phyloP scores from a whole-genome alignment of 2,888 invertebrate genomes.

The Melanostoma mellinum region DNA sequence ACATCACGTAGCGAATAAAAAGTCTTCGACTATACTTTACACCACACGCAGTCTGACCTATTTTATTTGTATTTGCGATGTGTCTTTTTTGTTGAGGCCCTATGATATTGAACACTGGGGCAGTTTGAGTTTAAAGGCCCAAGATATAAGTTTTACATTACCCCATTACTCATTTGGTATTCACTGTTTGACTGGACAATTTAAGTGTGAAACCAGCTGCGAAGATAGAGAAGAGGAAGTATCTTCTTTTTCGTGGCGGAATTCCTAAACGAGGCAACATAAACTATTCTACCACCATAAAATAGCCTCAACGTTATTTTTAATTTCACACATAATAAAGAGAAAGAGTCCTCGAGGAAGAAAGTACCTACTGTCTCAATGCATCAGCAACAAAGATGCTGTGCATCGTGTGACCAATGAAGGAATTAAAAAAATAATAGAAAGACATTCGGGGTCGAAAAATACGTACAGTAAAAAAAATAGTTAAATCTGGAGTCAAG shows the following conservation, averaged over 20 bases:
- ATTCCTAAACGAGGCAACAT: constrained; percentile 39
- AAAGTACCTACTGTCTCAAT: constrained; percentile 27
- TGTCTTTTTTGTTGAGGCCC: constrained; percentile 17
- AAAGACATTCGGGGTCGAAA: constrained; percentile 10
- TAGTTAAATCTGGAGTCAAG: background rate
- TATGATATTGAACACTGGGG: background rate
- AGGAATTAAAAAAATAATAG: background rate
- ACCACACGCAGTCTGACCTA: constrained; percentile 13
- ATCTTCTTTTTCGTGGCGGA: no score
- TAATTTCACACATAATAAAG: constrained; percentile 72
- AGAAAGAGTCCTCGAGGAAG: constrained; percentile 36
- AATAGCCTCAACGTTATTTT: constrained; percentile 58
- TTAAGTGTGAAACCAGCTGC: constrained; percentile 53
- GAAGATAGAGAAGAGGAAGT: constrained; percentile 29
- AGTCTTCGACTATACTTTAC: constrained; percentile 36
- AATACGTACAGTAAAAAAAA: background rate
- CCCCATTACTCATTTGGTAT: constrained; percentile 53
- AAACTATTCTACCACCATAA: constrained; percentile 40
- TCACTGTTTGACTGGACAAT: constrained; percentile 55
- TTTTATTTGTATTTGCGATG: constrained; percentile 52
- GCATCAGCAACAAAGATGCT: constrained; percentile 25
- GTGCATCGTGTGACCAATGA: constrained; percentile 38
- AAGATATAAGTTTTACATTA: background rate
- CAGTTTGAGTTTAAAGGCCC: background rate
- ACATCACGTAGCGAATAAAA: constrained; percentile 57